A percentile compares a stretch with the other conserved stretches of the same genome.
Evolutionary conservation across 2,797 vertebrate genomes (phyloP).

Genomic region (Gorsachius magnificus): DNA sequence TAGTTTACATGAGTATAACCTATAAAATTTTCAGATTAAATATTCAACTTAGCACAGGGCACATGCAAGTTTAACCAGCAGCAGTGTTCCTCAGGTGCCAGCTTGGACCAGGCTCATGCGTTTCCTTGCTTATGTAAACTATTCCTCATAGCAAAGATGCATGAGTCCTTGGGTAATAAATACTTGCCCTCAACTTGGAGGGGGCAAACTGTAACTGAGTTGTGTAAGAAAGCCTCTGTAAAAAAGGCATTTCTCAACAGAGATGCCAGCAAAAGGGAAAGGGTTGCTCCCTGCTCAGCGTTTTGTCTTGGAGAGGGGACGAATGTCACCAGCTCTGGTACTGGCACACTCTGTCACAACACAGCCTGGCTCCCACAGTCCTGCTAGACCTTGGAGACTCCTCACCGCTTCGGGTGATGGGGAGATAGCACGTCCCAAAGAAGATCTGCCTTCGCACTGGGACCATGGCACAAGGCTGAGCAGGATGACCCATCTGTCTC

Average conservation of each 20-base stretch:
- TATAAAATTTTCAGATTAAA: neutral
- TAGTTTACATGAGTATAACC: neutral
- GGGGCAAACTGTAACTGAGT: neutral
- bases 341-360: neutral
- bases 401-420: fast-evolving
- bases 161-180: neutral
- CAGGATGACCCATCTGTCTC: neutral
- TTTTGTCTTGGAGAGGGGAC: neutral
- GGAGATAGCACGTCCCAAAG: too few species aligned
- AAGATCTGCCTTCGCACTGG: neutral
- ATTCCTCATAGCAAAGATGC: neutral
- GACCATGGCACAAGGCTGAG: neutral
- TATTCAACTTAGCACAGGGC: neutral
- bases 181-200: neutral
- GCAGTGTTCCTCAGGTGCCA: neutral
- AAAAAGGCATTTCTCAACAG: neutral
- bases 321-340: too few species aligned
- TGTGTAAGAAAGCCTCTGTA: neutral
- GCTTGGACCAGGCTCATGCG: fast-evolving
- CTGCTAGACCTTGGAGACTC: neutral
- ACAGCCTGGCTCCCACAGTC: neutral
- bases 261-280: neutral
- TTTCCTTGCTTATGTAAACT: neutral
- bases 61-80: neutral
- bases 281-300: neutral